phyloP scores from a whole-genome alignment of 2,888 invertebrate species.

The Rotaria magnacalcarata region DNA sequence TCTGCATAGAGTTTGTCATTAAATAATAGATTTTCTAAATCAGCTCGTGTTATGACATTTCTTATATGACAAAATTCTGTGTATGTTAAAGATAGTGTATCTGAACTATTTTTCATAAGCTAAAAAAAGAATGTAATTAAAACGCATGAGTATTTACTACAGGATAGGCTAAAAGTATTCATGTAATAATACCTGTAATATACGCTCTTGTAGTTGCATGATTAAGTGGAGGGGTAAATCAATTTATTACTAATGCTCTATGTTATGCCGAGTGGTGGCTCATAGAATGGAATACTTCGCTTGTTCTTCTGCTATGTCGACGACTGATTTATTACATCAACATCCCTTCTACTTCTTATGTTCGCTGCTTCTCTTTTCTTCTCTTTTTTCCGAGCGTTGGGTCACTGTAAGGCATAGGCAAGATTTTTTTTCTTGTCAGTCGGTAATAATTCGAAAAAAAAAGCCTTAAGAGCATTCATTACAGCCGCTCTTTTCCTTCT shows the following conservation, averaged over 20 bases:
- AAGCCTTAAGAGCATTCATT: background rate
- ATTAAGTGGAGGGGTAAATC: background rate
- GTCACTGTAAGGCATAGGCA: background rate
- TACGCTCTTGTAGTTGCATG: conserved; percentile 9
- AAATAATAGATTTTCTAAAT: conserved; percentile 21
- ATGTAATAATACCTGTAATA: background rate
- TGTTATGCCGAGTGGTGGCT: background rate
- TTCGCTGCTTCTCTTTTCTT: background rate
- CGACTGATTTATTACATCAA: background rate
- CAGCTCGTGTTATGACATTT: conserved; percentile 22
- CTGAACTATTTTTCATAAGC: conserved; percentile 29
- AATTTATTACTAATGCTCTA: background rate
- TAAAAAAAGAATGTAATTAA: background rate
- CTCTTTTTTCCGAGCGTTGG: background rate
- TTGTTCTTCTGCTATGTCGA: background rate
- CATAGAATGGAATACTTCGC: background rate
- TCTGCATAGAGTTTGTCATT: background rate
- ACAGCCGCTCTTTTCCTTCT: background rate
- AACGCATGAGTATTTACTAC: background rate
- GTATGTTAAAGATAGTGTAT: conserved; percentile 26
- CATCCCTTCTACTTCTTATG: background rate
- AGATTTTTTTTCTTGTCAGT: background rate
- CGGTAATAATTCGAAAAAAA: conserved; percentile 20
- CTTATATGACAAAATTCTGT: conserved; percentile 20
- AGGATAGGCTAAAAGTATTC: background rate